A percentile compares a stretch with the other conserved stretches of the same genome.
phyloP scores from a whole-genome alignment of 2,888 invertebrate species.

The Endomychus coccineus region DNA sequence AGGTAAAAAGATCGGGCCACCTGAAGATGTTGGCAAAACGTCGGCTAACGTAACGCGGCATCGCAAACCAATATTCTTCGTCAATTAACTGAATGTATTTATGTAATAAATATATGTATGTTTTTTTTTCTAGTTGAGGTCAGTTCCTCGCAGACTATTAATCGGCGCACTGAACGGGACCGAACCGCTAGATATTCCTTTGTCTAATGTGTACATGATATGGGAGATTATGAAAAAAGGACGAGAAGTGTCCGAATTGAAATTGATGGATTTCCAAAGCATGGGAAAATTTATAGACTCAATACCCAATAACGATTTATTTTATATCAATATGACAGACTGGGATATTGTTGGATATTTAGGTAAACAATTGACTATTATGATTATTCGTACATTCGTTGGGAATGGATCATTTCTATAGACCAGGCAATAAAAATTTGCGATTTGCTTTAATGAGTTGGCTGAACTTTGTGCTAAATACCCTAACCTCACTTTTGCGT shows the following conservation, averaged over 20 bases:
- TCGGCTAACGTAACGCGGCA: no score
- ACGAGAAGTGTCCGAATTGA: constrained; percentile 3
- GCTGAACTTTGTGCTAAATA: no score
- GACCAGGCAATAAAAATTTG: no score
- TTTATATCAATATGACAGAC: constrained; percentile 12
- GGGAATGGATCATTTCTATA: no score
- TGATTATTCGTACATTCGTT: no score
- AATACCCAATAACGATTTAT: constrained; percentile 14
- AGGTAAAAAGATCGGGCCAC: no score
- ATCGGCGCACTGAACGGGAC: not conserved
- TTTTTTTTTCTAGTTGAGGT: constrained; percentile 1
- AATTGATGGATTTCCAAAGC: constrained; percentile 9
- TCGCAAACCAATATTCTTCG: no score
- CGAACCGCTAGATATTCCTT: constrained; percentile 5
- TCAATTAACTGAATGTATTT: no score
- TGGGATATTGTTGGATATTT: constrained; percentile 14
- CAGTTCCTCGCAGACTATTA: constrained; percentile 2
- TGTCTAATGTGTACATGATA: constrained; percentile 5
- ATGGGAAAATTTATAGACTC: constrained; percentile 4
- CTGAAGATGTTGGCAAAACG: no score
- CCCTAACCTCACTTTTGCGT: no score
- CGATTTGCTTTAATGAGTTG: no score
- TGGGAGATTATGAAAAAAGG: constrained; percentile 12
- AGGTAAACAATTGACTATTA: constrained; percentile 7
- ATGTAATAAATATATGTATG: no score